A percentile compares a stretch with the other conserved stretches of the same genome.
phyloP scores from a whole-genome alignment of 2,888 invertebrate genomes.

The Scaptomyza tumidula region DNA sequence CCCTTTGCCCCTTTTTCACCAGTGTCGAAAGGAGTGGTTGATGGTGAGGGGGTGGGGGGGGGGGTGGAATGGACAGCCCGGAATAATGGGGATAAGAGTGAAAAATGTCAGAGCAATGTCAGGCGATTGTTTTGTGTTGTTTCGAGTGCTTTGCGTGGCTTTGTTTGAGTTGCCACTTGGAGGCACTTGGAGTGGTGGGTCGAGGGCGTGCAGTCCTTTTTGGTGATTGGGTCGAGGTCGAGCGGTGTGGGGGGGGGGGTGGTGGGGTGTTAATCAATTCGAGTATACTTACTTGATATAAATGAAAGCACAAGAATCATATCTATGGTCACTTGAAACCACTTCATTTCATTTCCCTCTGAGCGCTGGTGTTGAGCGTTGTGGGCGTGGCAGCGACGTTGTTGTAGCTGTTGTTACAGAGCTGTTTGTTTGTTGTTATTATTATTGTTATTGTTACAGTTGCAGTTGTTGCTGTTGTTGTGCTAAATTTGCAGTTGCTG shows the following conservation, averaged over 20 bases:
- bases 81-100: slow-evolving; percentile 1
- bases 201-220: neutral
- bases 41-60: neutral
- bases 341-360: slow-evolving; percentile 85
- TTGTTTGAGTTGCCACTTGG: slow-evolving; percentile 65
- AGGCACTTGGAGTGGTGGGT: slow-evolving; percentile 25
- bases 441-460: slow-evolving; percentile 17
- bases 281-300: slow-evolving; percentile 84
- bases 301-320: slow-evolving; percentile 85
- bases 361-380: slow-evolving; percentile 70
- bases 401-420: slow-evolving; percentile 55
- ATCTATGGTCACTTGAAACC: slow-evolving; percentile 85
- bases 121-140: slow-evolving; percentile 65
- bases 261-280: slow-evolving; percentile 53
- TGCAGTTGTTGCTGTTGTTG: slow-evolving; percentile 25
- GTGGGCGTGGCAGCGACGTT: slow-evolving; percentile 60
- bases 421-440: slow-evolving; percentile 18
- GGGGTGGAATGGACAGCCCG: neutral
- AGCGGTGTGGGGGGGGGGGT: neutral
- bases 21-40: neutral
- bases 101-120: slow-evolving; percentile 61
- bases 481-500: slow-evolving; percentile 3
- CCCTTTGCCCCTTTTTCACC: neutral
- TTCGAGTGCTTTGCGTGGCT: slow-evolving; percentile 53
- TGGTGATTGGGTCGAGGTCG: slow-evolving; percentile 53